Percentiles rank a stretch among this genome's conserved stretches.
These are phyloP conservation scores for Galbula dea DNA, from an alignment of 2,113 vertebrate genomes.

Conservation along the genomic window DNA sequence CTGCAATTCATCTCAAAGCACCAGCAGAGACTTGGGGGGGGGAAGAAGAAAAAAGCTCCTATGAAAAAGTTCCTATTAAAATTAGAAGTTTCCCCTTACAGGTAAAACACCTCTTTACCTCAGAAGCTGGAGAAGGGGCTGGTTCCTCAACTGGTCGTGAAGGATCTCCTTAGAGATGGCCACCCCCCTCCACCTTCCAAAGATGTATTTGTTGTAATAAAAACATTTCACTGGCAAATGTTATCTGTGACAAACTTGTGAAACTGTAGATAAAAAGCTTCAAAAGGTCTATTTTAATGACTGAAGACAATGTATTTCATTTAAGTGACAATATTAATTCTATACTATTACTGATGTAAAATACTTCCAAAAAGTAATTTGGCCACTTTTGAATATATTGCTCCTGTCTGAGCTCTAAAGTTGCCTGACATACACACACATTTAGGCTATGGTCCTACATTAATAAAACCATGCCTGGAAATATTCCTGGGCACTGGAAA, in stretches of 20 bases:
- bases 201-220: not conserved
- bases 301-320: not conserved
- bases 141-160: fast-evolving
- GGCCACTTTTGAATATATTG: not conserved
- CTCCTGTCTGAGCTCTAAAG: not conserved
- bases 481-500: not conserved
- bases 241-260: not conserved
- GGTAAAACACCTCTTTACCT: not conserved
- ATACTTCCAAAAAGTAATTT: not conserved
- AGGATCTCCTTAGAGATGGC: not conserved
- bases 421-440: not conserved
- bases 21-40: not conserved
- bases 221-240: not conserved
- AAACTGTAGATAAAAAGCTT: not conserved
- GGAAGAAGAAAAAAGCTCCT: not conserved
- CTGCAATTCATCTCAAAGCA: not conserved
- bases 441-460: not conserved
- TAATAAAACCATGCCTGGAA: not conserved
- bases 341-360: not conserved
- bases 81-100: not conserved
- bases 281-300: not conserved
- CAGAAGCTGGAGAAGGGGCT: not conserved
- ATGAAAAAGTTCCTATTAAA: not conserved
- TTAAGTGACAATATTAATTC: not conserved
- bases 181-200: not conserved